Conservation (phyloP, 2,797 vertebrate genomes). For the Tokudaia muenninki region DNA sequence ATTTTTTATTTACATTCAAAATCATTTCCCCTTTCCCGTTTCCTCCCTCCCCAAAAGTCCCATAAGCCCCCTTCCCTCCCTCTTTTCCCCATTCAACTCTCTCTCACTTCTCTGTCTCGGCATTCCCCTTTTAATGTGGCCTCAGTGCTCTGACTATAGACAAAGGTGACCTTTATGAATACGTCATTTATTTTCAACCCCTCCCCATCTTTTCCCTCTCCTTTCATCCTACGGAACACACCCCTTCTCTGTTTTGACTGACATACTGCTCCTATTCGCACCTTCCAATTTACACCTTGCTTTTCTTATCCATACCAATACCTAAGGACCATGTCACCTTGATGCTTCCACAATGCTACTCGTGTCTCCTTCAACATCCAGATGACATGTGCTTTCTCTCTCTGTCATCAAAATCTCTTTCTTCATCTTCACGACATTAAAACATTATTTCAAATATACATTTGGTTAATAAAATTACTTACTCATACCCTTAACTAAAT, state of each 20-base stretch:
- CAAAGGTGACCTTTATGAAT: not conserved
- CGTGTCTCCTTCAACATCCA: not conserved
- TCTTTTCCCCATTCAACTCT: too few relatives aligned
- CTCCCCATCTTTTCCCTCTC: not conserved
- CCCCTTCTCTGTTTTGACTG: not conserved
- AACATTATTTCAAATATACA: not conserved
- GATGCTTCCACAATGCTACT: not conserved
- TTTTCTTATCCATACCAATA: not conserved
- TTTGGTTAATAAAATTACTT: not conserved
- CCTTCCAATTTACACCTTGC: not conserved
- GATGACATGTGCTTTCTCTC: not conserved
- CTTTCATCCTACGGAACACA: not conserved
- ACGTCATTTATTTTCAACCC: not conserved
- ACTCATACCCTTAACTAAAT: not conserved
- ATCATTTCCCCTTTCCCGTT: too few relatives aligned
- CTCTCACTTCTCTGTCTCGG: too few relatives aligned
- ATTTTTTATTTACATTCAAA: too few relatives aligned
- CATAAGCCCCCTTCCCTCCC: too few relatives aligned
- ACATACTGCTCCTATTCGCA: not conserved
- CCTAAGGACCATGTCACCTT: not conserved
- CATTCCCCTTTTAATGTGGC: not conserved
- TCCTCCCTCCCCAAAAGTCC: too few relatives aligned
- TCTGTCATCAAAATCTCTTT: not conserved
- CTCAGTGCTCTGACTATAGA: not conserved
- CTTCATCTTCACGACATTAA: not conserved